These are phyloP conservation scores for Cybosia mesomella DNA, from an alignment of 2,888 invertebrate species.

Conservation along the genomic window DNA sequence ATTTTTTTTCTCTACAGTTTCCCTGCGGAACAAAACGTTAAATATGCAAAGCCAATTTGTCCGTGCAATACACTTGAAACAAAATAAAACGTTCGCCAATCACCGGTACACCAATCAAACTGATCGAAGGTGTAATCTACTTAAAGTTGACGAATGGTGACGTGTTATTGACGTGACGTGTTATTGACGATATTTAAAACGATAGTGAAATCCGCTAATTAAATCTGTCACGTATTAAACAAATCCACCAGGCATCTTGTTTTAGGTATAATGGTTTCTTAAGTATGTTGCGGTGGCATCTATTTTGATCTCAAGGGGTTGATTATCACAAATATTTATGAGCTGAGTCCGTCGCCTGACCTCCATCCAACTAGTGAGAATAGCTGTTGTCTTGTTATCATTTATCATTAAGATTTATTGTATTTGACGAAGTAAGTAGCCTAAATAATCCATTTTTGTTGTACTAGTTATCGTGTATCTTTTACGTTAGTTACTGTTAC, in stretches of 20 bases:
- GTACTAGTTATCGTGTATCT: background rate
- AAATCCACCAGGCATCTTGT: background rate
- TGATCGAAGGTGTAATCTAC: background rate
- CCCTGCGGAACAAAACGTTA: background rate
- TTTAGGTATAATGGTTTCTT: constrained; percentile 1
- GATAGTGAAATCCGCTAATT: background rate
- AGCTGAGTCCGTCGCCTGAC: constrained; percentile 8
- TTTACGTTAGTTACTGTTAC: background rate
- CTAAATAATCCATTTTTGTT: background rate
- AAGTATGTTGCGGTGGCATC: background rate
- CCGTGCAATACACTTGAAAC: background rate
- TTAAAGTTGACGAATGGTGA: too few relatives aligned
- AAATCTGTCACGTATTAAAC: background rate
- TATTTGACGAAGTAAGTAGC: constrained; percentile 20
- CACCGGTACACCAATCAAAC: background rate
- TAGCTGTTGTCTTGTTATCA: constrained; percentile 23
- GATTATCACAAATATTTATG: constrained; percentile 21
- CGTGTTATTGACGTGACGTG: background rate
- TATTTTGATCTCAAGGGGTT: constrained; percentile 12
- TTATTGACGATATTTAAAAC: background rate
- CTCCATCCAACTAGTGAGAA: constrained; percentile 18
- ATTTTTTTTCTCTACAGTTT: background rate
- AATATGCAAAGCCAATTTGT: background rate
- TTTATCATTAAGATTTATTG: constrained; percentile 29
- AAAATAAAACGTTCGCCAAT: background rate